Evolutionary conservation across 1,140 invertebrate species (phyloP).

Genomic region (Oscheius sp.): DNA sequence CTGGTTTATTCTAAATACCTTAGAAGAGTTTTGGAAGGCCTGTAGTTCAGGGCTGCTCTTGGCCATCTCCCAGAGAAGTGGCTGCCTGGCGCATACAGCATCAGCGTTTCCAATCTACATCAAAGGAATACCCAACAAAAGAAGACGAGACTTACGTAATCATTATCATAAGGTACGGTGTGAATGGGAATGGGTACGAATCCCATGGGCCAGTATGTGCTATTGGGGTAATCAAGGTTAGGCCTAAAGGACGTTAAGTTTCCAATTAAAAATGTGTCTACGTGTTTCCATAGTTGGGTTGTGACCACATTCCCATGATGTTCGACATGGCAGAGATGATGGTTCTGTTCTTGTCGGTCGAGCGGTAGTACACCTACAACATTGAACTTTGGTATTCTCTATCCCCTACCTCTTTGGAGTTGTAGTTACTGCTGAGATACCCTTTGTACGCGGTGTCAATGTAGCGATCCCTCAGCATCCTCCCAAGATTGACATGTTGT

Average conservation of each 20-base stretch:
- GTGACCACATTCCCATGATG: conserved; percentile 32
- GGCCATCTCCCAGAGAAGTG: conserved; percentile 28
- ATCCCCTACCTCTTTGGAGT: conserved; percentile 29
- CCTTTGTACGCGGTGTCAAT: conserved; percentile 9
- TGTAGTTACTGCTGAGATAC: conserved; percentile 10
- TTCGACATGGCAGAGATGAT: conserved; percentile 40
- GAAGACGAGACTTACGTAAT: conserved; percentile 25
- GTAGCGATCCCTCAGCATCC: conserved; percentile 14
- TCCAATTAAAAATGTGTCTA: too few relatives aligned
- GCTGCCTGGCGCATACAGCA: conserved; percentile 16
- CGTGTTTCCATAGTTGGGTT: background rate
- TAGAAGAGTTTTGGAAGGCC: conserved; percentile 14
- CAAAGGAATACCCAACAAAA: background rate
- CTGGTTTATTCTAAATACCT: background rate
- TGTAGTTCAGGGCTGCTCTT: conserved; percentile 18
- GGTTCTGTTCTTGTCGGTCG: conserved; percentile 41
- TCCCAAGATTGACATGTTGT: conserved; percentile 33
- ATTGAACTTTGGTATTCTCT: too few relatives aligned
- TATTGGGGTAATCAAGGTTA: too few relatives aligned
- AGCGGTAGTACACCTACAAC: conserved; percentile 39
- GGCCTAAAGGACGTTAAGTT: too few relatives aligned
- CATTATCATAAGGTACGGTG: conserved; percentile 31
- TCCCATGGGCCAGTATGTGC: conserved; percentile 28
- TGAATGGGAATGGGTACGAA: conserved; percentile 39
- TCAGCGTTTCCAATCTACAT: conserved; percentile 34